These are phyloP conservation scores for Sminthopsis crassicaudata DNA, from an alignment of 2,113 vertebrate species.

Conservation along the genomic window DNA sequence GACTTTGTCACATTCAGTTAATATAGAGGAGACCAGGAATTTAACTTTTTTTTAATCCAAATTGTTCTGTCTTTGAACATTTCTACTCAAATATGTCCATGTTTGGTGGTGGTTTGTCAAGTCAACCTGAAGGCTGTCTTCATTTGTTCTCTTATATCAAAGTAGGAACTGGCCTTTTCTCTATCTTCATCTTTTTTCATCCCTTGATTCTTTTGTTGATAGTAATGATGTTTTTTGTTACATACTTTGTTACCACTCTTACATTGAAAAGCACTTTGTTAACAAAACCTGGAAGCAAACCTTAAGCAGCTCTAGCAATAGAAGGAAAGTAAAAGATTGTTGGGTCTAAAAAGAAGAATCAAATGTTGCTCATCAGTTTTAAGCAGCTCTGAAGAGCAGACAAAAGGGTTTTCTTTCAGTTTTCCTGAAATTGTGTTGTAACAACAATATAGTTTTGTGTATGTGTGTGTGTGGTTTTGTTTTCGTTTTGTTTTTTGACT, in stretches of 20 bases:
- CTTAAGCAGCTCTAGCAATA: conserved; percentile 23
- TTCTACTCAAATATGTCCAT: neutral
- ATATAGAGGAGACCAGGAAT: neutral
- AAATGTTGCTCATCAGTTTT: conserved; percentile 37
- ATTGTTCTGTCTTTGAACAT: neutral
- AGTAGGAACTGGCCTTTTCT: neutral
- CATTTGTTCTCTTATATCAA: neutral
- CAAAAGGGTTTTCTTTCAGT: conserved; percentile 65
- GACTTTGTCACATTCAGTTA: neutral
- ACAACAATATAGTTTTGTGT: conserved; percentile 73
- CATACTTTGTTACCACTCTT: conserved; percentile 27
- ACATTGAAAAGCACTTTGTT: neutral
- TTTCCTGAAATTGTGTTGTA: conserved; percentile 71
- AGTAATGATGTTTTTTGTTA: neutral
- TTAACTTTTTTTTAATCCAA: no score
- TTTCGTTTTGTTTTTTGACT: conserved; percentile 79
- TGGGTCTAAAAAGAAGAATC: conserved; percentile 77
- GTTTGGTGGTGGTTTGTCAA: neutral
- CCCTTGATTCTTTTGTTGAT: conserved; percentile 40
- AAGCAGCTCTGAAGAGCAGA: conserved; percentile 64
- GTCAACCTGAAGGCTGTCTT: neutral
- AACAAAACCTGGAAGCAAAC: neutral
- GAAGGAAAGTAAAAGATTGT: conserved; percentile 66
- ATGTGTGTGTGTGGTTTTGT: conserved; percentile 78
- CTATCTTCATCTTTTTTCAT: neutral